These are phyloP conservation scores for Drosophila simulans DNA, from an alignment of 1,140 invertebrate genomes.

Conservation along the genomic window DNA sequence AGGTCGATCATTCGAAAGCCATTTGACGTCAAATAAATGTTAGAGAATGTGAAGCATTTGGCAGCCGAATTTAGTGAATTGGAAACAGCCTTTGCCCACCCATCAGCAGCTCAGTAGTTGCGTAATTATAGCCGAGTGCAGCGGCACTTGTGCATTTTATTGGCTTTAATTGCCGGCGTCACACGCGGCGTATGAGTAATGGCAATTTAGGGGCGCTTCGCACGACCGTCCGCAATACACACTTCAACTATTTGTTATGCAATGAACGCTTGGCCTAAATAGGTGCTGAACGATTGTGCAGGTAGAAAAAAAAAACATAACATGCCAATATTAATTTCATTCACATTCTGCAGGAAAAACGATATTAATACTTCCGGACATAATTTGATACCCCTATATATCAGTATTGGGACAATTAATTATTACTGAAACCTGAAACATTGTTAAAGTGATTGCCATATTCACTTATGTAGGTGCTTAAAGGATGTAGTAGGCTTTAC, in stretches of 20 bases:
- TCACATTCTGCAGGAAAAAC: neutral
- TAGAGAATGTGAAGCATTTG: constrained; percentile 8
- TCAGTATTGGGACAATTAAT: too few relatives aligned
- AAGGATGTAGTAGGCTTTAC: too few relatives aligned
- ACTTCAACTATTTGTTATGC: constrained; percentile 57
- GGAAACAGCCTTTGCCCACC: neutral
- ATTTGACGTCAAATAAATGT: constrained; percentile 24
- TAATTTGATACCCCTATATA: too few relatives aligned
- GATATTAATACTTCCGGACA: neutral
- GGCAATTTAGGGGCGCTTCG: constrained; percentile 42
- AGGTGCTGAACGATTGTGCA: constrained; percentile 4
- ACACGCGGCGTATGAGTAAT: constrained; percentile 67
- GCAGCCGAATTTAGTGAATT: constrained; percentile 13
- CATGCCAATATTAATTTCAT: too few relatives aligned
- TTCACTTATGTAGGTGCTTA: too few relatives aligned
- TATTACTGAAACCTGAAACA: too few relatives aligned
- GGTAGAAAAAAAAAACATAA: neutral
- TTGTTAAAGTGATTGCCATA: too few relatives aligned
- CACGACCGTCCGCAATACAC: constrained; percentile 20
- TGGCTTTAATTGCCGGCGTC: constrained; percentile 47
- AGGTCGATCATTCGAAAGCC: constrained; percentile 3
- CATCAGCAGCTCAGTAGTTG: neutral
- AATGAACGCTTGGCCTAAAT: constrained; percentile 48
- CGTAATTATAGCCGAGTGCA: constrained; percentile 59
- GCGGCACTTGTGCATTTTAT: constrained; percentile 69